Evolutionary conservation across 2,888 invertebrate genomes (phyloP).

Genomic region (Ischnus inquisitorius): DNA sequence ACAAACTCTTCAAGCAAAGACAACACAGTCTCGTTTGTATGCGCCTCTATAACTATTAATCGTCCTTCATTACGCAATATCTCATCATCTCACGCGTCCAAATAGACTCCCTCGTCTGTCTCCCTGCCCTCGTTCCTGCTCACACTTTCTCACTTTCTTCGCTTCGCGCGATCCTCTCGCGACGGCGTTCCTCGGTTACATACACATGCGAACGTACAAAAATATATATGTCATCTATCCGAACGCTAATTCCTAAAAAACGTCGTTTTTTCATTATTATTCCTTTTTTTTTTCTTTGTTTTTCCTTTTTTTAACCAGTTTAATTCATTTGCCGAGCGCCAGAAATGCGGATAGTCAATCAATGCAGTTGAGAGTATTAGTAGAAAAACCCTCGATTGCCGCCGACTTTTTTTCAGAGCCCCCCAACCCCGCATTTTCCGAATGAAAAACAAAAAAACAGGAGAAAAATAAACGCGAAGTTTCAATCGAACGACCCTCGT

Average conservation of each 20-base stretch:
- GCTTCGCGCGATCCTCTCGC: slow-evolving; percentile 58
- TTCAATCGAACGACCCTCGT: background rate
- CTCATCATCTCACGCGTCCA: slow-evolving; percentile 41
- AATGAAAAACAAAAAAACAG: background rate
- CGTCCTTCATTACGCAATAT: slow-evolving; percentile 56
- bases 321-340: slow-evolving; percentile 77
- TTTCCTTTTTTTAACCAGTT: slow-evolving; percentile 73
- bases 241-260: slow-evolving; percentile 83
- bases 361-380: slow-evolving; percentile 66
- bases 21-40: slow-evolving; percentile 30
- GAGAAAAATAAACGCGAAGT: background rate
- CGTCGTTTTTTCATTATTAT: slow-evolving; percentile 76
- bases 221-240: slow-evolving; percentile 85
- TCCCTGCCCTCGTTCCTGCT: too few species aligned
- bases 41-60: slow-evolving; percentile 52
- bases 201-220: slow-evolving; percentile 84
- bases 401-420: slow-evolving; percentile 59
- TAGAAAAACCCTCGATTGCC: slow-evolving; percentile 70
- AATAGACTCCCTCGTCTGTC: background rate
- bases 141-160: slow-evolving; percentile 30
- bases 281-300: slow-evolving; percentile 65
- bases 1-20: slow-evolving; percentile 61
- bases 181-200: slow-evolving; percentile 70
- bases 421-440: slow-evolving; percentile 1
- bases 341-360: slow-evolving; percentile 69